Evolutionary conservation across 2,888 invertebrate species (phyloP).

Genomic region (Tenthredo livida): DNA sequence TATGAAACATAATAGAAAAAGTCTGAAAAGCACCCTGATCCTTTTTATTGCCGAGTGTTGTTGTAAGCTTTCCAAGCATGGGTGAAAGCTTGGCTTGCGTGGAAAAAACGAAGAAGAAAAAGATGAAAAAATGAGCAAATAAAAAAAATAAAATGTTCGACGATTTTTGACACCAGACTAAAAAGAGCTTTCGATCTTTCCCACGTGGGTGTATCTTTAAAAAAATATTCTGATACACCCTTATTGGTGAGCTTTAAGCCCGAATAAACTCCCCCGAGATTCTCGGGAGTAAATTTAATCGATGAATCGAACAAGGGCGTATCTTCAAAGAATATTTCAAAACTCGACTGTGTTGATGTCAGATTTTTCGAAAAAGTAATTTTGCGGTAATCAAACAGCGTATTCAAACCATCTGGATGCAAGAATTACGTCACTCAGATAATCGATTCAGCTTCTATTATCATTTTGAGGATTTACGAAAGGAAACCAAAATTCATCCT

Average conservation of each 20-base stretch:
- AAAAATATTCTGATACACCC: background rate
- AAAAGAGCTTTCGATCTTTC: background rate
- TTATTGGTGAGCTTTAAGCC: background rate
- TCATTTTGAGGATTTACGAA: background rate
- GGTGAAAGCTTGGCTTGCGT: slow-evolving; percentile 30
- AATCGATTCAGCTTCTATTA: background rate
- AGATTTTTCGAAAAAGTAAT: background rate
- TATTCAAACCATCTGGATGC: background rate
- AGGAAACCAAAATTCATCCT: background rate
- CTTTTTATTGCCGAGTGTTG: slow-evolving; percentile 34
- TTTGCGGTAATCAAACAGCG: background rate
- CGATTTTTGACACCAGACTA: background rate
- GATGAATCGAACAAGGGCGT: background rate
- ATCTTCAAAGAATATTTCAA: background rate
- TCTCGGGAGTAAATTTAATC: background rate
- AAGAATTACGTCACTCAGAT: background rate
- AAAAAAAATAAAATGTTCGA: background rate
- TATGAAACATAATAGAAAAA: slow-evolving; percentile 28
- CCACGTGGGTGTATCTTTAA: background rate
- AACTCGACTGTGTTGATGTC: background rate
- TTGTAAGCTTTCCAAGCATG: slow-evolving; percentile 13
- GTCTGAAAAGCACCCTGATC: slow-evolving; percentile 25
- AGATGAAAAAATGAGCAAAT: background rate
- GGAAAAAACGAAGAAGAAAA: background rate
- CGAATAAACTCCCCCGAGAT: slow-evolving; percentile 14